phyloP scores from a whole-genome alignment of 2,797 vertebrate species.

The Amphiprion clarkii region DNA sequence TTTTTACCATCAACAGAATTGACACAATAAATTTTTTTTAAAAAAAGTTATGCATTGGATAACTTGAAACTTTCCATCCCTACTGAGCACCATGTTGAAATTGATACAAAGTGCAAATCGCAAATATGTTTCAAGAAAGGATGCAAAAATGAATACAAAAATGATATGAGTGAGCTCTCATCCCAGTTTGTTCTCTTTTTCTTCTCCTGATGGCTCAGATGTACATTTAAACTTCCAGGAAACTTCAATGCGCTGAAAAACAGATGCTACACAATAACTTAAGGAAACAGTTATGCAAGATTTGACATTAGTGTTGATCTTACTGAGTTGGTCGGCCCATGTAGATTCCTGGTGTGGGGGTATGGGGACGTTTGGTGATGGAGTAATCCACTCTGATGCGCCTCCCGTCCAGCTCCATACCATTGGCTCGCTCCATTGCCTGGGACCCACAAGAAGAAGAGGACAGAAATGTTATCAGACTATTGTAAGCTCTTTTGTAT shows the following conservation, averaged over 20 bases:
- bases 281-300: not conserved
- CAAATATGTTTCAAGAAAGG: not conserved
- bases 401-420: conserved; percentile 96
- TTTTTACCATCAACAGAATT: too few relatives aligned
- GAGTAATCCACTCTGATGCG: conserved; percentile 95
- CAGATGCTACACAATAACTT: not conserved
- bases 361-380: conserved; percentile 95
- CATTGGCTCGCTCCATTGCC: conserved; percentile 95
- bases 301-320: conserved; percentile 66
- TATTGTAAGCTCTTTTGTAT: conserved; percentile 2
- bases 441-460: conserved; percentile 62
- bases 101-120: not conserved
- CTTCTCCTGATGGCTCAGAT: not conserved
- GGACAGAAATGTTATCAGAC: conserved; percentile 34
- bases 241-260: not conserved
- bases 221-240: not conserved
- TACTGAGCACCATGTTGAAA: not conserved
- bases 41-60: too few relatives aligned
- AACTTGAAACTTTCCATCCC: too few relatives aligned
- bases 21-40: too few relatives aligned
- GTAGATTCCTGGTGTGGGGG: conserved; percentile 95
- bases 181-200: not conserved
- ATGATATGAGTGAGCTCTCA: not conserved
- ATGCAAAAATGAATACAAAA: not conserved
- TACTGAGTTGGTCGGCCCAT: conserved; percentile 95